Evolutionary conservation across 2,888 invertebrate genomes (phyloP).

Genomic region (Boloria selene): DNA sequence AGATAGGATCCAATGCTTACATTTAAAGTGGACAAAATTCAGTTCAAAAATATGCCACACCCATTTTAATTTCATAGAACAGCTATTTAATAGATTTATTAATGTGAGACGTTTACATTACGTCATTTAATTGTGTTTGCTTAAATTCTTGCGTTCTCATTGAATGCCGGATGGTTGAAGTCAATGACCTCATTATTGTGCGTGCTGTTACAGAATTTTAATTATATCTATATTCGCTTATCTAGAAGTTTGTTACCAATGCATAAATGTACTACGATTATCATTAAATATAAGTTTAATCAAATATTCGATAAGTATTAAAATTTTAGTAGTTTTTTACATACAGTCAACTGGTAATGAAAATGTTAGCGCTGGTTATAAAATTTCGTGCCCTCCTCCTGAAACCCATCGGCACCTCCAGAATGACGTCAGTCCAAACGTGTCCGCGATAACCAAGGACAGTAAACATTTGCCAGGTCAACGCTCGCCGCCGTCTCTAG

Average conservation of each 20-base stretch:
- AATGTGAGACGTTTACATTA: slow-evolving; percentile 36
- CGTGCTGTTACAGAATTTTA: slow-evolving; percentile 52
- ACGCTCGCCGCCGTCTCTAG: slow-evolving; percentile 73
- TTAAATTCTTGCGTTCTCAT: slow-evolving; percentile 47
- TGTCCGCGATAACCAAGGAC: slow-evolving; percentile 72
- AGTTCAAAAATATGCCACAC: neutral
- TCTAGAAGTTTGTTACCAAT: slow-evolving; percentile 39
- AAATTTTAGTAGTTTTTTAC: neutral
- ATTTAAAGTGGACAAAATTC: neutral
- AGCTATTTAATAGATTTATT: slow-evolving; percentile 31
- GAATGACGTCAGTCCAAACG: slow-evolving; percentile 69
- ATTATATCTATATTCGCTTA: slow-evolving; percentile 46
- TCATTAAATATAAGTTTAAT: slow-evolving; percentile 21
- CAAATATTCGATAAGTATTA: slow-evolving; percentile 14
- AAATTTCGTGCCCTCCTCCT: slow-evolving; percentile 38
- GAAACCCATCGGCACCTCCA: slow-evolving; percentile 80
- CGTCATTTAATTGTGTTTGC: slow-evolving; percentile 47
- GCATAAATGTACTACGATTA: slow-evolving; percentile 26
- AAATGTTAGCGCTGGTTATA: neutral
- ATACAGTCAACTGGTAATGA: neutral
- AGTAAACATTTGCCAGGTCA: slow-evolving; percentile 80
- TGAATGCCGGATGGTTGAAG: slow-evolving; percentile 47
- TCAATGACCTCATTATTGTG: slow-evolving; percentile 56
- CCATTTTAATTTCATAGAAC: slow-evolving; percentile 16
- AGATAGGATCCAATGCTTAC: neutral